Conservation (phyloP, 2,888 invertebrate species). For the Helicoverpa assulta region DNA sequence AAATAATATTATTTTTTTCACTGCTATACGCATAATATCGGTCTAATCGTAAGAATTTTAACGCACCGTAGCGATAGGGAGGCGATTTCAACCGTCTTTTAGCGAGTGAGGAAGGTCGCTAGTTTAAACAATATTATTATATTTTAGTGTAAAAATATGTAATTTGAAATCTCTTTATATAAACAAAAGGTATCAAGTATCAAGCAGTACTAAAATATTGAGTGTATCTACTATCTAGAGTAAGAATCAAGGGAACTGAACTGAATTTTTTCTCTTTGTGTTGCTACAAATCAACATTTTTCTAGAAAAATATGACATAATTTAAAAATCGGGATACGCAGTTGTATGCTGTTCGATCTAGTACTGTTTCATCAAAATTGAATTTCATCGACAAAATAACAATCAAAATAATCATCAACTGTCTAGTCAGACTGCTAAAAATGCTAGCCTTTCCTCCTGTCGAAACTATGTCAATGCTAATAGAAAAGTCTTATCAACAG, state of each 20-base stretch:
- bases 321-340: too few relatives aligned
- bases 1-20: slow-evolving; percentile 27
- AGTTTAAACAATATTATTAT: not conserved
- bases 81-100: slow-evolving; percentile 25
- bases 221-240: too few relatives aligned
- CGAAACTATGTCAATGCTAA: slow-evolving; percentile 6
- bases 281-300: too few relatives aligned
- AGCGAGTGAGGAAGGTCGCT: slow-evolving; percentile 8
- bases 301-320: too few relatives aligned
- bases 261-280: too few relatives aligned
- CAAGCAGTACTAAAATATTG: too few relatives aligned
- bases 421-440: too few relatives aligned
- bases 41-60: slow-evolving; percentile 43
- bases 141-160: not conserved
- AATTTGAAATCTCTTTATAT: not conserved
- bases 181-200: not conserved
- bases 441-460: not conserved
- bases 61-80: slow-evolving; percentile 39
- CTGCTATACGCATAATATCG: slow-evolving; percentile 27
- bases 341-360: too few relatives aligned
- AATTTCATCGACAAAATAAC: too few relatives aligned
- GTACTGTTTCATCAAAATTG: too few relatives aligned
- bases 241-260: too few relatives aligned
- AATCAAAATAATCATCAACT: too few relatives aligned
- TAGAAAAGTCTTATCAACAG: slow-evolving; percentile 15